These are phyloP conservation scores for Syrista parreyssii DNA, from an alignment of 2,888 invertebrate genomes.

Conservation along the genomic window DNA sequence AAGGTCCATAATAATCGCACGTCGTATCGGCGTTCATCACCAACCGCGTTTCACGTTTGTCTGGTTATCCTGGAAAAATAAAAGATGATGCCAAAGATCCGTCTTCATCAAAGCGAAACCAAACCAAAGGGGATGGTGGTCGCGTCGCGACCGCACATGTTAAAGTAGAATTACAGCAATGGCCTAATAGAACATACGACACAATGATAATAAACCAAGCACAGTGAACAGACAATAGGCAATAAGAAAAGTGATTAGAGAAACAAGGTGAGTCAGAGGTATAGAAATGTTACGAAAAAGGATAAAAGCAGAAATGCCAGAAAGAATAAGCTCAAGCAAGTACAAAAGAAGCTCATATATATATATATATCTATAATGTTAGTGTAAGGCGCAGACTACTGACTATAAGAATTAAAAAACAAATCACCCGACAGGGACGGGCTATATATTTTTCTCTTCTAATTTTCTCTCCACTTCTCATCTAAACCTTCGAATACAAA, in stretches of 20 bases:
- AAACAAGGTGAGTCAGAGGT: neutral
- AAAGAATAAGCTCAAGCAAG: neutral
- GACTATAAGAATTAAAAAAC: neutral
- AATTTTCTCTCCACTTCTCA: neutral
- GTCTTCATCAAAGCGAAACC: constrained; percentile 51
- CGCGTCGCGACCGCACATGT: neutral
- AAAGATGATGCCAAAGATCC: constrained; percentile 52
- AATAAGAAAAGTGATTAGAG: neutral
- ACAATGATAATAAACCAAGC: neutral
- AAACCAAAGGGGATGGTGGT: constrained; percentile 27
- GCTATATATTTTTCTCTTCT: neutral
- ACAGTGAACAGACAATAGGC: neutral
- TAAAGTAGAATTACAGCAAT: neutral
- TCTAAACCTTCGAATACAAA: neutral
- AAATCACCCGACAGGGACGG: too few species aligned
- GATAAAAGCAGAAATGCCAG: neutral
- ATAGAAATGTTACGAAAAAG: neutral
- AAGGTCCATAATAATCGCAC: neutral
- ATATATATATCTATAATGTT: neutral
- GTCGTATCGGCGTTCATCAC: constrained; percentile 45
- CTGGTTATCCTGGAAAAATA: constrained; percentile 53
- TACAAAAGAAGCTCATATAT: neutral
- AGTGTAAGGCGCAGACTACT: neutral
- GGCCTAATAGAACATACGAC: neutral
- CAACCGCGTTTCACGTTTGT: constrained; percentile 54